A percentile compares a stretch with the other conserved stretches of the same genome.
Conservation (phyloP, 2,113 vertebrate species). For the Alligator sinensis region DNA sequence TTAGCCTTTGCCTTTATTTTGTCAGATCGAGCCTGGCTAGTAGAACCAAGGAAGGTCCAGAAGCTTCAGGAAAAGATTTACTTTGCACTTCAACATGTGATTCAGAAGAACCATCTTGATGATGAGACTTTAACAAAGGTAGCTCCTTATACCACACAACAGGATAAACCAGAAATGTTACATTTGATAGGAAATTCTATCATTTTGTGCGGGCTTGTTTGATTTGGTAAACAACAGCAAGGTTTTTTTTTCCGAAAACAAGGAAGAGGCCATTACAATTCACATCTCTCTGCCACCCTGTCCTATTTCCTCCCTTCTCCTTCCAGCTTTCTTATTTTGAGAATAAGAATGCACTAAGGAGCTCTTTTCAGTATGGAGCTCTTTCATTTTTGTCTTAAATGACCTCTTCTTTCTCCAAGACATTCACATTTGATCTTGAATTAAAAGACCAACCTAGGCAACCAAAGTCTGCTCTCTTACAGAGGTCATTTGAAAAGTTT, state of each 20-base stretch:
- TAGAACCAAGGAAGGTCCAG: slow-evolving; percentile 98
- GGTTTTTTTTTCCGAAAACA: background rate
- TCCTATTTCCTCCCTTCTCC: background rate
- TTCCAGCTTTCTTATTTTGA: background rate
- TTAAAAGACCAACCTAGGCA: fast-evolving
- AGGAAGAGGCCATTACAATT: background rate
- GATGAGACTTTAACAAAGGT: slow-evolving; percentile 97
- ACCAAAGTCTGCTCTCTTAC: background rate
- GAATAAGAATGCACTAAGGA: background rate
- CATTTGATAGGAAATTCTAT: background rate
- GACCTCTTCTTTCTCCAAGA: background rate
- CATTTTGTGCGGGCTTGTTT: background rate
- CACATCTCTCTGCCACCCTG: background rate
- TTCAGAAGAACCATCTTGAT: slow-evolving; percentile 99
- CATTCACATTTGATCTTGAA: background rate
- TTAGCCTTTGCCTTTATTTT: background rate
- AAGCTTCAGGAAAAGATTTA: slow-evolving; percentile 99
- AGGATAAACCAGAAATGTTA: fast-evolving
- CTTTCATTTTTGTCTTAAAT: background rate
- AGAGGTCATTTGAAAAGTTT: background rate
- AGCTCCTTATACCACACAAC: slow-evolving; percentile 17
- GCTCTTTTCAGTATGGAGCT: fast-evolving
- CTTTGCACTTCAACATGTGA: slow-evolving; percentile 99
- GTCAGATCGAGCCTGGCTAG: slow-evolving; percentile 96
- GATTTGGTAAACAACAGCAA: background rate